phyloP scores from a whole-genome alignment of 92 coral and sea anemone genomes.

The Actinernus sp. region DNA sequence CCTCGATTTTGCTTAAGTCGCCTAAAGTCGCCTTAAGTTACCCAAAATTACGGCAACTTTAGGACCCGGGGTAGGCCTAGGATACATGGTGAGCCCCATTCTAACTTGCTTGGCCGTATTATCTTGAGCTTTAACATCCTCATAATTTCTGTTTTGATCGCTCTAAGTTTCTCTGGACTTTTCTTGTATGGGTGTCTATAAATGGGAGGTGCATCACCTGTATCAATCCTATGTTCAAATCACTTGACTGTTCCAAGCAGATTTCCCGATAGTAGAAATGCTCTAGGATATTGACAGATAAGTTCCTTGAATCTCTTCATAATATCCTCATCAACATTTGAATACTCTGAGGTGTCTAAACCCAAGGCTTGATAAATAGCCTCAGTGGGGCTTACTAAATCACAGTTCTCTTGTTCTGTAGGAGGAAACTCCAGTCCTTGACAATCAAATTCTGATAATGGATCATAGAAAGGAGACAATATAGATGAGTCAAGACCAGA shows the following conservation, averaged over 20 bases:
- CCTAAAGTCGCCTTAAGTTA: too few relatives aligned
- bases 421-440: slow-evolving; percentile 25
- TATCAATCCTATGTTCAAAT: slow-evolving; percentile 43
- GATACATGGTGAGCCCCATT: slow-evolving; percentile 60
- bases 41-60: too few relatives aligned
- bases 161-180: slow-evolving; percentile 46
- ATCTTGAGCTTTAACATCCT: slow-evolving; percentile 58
- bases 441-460: slow-evolving; percentile 10
- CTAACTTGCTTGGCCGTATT: slow-evolving; percentile 54
- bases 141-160: slow-evolving; percentile 52
- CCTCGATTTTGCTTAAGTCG: too few relatives aligned
- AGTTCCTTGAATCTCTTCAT: slow-evolving; percentile 41
- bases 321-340: slow-evolving; percentile 25
- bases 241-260: slow-evolving; percentile 39
- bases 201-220: slow-evolving; percentile 58
- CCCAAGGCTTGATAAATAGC: slow-evolving; percentile 29
- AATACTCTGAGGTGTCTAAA: slow-evolving; percentile 16
- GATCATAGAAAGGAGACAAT: slow-evolving; percentile 46
- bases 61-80: too few relatives aligned
- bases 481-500: slow-evolving; percentile 67
- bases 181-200: slow-evolving; percentile 42
- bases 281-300: slow-evolving; percentile 25
- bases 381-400: slow-evolving; percentile 17
- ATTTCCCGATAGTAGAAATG: slow-evolving; percentile 30
- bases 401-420: neutral